Conservation (phyloP, 2,888 invertebrate species). For the Hemaris fuciformis region DNA sequence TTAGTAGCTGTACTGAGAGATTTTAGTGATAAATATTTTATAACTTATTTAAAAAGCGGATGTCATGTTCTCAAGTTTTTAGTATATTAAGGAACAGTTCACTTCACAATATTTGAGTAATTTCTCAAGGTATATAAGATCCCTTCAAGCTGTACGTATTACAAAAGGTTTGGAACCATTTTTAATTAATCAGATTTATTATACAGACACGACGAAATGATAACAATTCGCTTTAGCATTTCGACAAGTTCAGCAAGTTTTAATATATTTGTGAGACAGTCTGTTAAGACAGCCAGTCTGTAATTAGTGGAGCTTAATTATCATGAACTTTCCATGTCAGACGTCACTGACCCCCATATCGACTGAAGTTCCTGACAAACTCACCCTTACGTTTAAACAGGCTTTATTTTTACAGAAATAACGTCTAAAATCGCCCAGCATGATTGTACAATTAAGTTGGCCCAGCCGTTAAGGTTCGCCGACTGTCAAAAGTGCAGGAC, state of each 20-base stretch:
- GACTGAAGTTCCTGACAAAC: background rate
- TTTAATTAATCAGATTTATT: background rate
- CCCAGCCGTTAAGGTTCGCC: slow-evolving; percentile 52
- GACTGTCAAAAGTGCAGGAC: slow-evolving; percentile 52
- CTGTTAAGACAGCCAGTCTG: background rate
- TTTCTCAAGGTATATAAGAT: no score
- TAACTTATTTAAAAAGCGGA: no score
- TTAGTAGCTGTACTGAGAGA: no score
- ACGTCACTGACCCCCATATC: slow-evolving; percentile 38
- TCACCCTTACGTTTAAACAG: background rate
- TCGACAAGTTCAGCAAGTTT: background rate
- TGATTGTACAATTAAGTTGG: slow-evolving; percentile 4
- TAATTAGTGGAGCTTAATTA: slow-evolving; percentile 12
- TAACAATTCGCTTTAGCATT: background rate
- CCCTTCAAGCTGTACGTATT: no score
- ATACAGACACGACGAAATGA: background rate
- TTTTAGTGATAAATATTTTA: no score
- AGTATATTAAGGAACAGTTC: no score
- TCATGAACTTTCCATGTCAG: slow-evolving; percentile 30
- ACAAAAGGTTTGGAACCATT: background rate
- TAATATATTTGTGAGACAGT: background rate
- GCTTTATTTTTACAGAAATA: slow-evolving; percentile 1
- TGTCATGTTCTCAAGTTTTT: no score
- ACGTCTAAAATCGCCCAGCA: slow-evolving; percentile 25
- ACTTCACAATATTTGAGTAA: no score